phyloP scores from a whole-genome alignment of 1,140 invertebrate species.

The Calliphora vicina region DNA sequence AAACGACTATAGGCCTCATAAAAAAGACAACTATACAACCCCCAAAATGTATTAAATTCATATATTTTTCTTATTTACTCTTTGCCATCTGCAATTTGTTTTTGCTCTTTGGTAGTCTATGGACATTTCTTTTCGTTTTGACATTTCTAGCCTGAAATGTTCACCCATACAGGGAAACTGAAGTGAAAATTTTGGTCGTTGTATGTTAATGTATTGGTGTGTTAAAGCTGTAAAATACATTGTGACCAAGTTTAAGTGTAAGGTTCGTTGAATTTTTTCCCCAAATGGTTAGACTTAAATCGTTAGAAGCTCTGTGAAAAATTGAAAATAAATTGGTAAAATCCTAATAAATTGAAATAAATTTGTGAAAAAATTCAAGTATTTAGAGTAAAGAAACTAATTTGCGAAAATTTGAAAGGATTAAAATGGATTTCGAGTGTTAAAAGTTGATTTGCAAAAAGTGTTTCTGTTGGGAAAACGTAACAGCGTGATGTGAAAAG shows the following conservation, averaged over 20 bases:
- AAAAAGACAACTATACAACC: conserved; percentile 19
- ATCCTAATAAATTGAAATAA: conserved; percentile 28
- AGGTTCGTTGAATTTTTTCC: conserved; percentile 45
- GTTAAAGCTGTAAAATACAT: conserved; percentile 23
- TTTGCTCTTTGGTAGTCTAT: neutral
- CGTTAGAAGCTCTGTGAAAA: conserved; percentile 41
- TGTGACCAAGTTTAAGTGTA: conserved; percentile 39
- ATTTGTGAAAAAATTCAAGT: conserved; percentile 8
- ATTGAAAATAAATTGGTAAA: conserved; percentile 40
- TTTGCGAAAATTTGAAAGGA: neutral
- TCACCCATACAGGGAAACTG: neutral
- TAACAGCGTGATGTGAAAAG: conserved; percentile 15
- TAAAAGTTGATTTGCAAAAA: conserved; percentile 22
- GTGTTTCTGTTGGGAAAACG: neutral
- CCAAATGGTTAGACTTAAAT: conserved; percentile 44
- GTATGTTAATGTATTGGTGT: neutral
- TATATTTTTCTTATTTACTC: conserved; percentile 25
- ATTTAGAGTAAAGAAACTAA: neutral
- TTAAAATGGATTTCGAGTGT: neutral
- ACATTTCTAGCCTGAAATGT: conserved; percentile 20
- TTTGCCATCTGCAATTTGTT: neutral
- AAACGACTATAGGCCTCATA: conserved; percentile 26
- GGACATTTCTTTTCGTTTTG: conserved; percentile 14
- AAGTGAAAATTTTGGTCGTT: neutral
- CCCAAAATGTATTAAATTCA: neutral